Conservation (phyloP, 2,888 invertebrate species). For the Eupithecia abbreviata region DNA sequence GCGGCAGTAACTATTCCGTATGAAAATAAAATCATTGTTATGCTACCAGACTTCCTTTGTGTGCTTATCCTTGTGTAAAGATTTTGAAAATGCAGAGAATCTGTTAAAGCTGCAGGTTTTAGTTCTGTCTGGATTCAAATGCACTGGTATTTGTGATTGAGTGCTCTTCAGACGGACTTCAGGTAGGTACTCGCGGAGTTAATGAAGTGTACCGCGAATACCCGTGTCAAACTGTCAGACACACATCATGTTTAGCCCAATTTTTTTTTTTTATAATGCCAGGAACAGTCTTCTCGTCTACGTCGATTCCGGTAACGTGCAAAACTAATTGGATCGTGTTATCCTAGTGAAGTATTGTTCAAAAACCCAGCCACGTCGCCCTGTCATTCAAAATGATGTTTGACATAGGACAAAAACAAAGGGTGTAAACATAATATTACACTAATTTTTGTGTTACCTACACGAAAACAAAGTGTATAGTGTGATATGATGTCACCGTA, state of each 20-base stretch:
- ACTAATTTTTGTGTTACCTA: conserved; percentile 77
- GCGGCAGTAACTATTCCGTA: conserved; percentile 35
- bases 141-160: conserved; percentile 48
- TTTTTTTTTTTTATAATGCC: conserved; percentile 63
- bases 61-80: conserved; percentile 50
- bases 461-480: conserved; percentile 75
- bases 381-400: conserved; percentile 66
- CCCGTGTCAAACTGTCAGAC: conserved; percentile 80
- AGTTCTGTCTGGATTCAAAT: conserved; percentile 48
- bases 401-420: conserved; percentile 70
- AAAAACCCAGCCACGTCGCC: conserved; percentile 49
- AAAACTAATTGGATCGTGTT: conserved; percentile 36
- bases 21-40: conserved; percentile 42
- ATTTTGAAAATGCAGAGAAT: conserved; percentile 47
- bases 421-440: conserved; percentile 77
- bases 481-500: conserved; percentile 74
- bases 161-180: conserved; percentile 54
- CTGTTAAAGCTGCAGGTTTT: conserved; percentile 44
- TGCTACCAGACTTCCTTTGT: conserved; percentile 47
- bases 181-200: conserved; percentile 60
- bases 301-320: conserved; percentile 60
- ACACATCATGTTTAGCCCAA: conserved; percentile 74
- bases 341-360: conserved; percentile 40
- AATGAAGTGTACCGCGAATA: conserved; percentile 76
- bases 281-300: conserved; percentile 54